Evolutionary conservation across 37 sponge, comb jelly and placozoan genomes (phyloP), one percentile per base, ranked within the genome.

Genomic region (Chondrilla cf. caribensis): DNA sequence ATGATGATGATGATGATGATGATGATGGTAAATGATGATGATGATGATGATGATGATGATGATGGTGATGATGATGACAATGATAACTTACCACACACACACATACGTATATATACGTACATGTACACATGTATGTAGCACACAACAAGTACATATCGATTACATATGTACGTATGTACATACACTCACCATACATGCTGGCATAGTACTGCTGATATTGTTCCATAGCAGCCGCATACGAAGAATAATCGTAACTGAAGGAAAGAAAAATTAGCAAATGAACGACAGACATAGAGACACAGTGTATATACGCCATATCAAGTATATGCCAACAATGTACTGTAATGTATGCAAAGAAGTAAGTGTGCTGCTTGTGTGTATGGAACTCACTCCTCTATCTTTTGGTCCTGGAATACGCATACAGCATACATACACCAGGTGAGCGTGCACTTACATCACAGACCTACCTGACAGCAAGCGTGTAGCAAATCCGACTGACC

Each of bases 191-290:
- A 40, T 73, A 42, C 43, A 73, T 17, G 11, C 38, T 21, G 22
- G 76, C 41, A 22, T 73, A 73, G 43, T 73, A 73, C 44, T 73
- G 76, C 2, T 73, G 76, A 37, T 73, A 73, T 25, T 73, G 76
- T 40, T 18, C 33, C 68, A 67, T 67, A 17, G 68, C 68, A 26
- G 76, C 43, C 3, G 41, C 41, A 25, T 73, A 73, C 19, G 76
- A 32, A 39, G 24, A n/a, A 39, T 73, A 73, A 21, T 73, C 76
- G 6, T 37, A 38, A 6, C 76, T 73, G 40, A 32, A 73, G 76
- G 21, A 31, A 62, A n/a, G 22, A 62, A 62, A 29, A 62, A n/a
- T 47, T 47, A 11, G 11, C 51, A 47, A 47, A 47, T 47, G 51
- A 14, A 11, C n/a, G n/a, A n/a, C n/a, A n/a, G n/a, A n/a, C n/a